phyloP scores from a whole-genome alignment of 2,113 vertebrate species.

The Eulacestoma nigropectus region DNA sequence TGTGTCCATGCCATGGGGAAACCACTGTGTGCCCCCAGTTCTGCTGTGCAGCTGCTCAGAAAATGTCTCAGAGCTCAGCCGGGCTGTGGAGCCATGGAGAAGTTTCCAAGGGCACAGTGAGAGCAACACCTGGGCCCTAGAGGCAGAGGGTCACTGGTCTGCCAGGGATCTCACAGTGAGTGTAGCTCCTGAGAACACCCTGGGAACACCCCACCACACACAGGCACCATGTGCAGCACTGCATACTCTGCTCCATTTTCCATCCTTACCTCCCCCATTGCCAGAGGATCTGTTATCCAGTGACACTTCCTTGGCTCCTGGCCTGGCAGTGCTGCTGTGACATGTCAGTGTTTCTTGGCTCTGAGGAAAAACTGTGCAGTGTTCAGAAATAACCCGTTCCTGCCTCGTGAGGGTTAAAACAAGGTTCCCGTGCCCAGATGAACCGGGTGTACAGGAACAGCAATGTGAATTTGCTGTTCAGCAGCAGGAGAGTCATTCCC shows the following conservation, averaged over 20 bases:
- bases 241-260: background rate
- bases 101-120: background rate
- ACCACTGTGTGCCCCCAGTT: background rate
- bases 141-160: background rate
- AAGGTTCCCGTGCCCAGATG: fast-evolving
- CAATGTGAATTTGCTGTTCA: background rate
- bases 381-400: background rate
- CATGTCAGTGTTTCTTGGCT: background rate
- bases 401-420: background rate
- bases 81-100: background rate
- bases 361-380: background rate
- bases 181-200: background rate
- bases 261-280: background rate
- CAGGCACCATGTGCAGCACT: fast-evolving
- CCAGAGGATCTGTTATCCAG: background rate
- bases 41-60: background rate
- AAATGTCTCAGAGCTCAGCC: background rate
- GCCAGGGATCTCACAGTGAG: too few relatives aligned
- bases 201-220: background rate
- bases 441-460: background rate
- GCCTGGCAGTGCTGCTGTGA: background rate
- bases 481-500: background rate
- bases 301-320: background rate
- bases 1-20: background rate
- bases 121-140: fast-evolving